Evolutionary conservation across 2,888 invertebrate genomes (phyloP), one percentile per base, ranked within the genome.

Genomic region (Dicyrtomina minuta): DNA sequence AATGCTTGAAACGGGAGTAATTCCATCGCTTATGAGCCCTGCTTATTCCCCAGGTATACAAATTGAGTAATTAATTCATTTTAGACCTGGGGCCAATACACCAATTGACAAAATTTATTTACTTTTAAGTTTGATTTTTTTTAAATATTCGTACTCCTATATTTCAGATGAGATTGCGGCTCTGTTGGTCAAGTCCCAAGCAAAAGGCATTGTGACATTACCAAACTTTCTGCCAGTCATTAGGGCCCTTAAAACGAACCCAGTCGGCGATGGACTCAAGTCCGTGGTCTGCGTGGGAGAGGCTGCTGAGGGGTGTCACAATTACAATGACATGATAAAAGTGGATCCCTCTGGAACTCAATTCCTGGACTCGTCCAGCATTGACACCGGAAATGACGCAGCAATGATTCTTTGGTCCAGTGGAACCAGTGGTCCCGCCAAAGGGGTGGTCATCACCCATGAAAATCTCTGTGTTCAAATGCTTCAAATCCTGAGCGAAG

Each of bases 381-480:
- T 73, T 17, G 70, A 76, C 26, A 76, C 74, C 0, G 59, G 41
- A 3, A 13, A 71, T 13, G 67, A 74, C 49, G 55, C 70, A 8
- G 74, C 73, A 1, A 0, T 67, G n/a, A 44, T 76, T 10, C 74
- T 71, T 0, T 75, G 70, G 46, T 73, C 73, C 5, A 72, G 72
- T 8, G 74, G 74, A 22, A 66, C 66, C 2, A 74, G 73, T 1
- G 92, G 92, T 0, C 84, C 90, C 79, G 91, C 91, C 0, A 92
- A 91, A 82, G 91, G 91, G 2, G 91, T 91, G 0, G 87, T 88
- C 86, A 81, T 91, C 3, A 70, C 74, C 67, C 39, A 77, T 68
- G 0, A 65, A 66, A 61, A 70, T 62, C 12, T 67, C 4, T n/a
- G 27, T 13, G 26, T 39, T 51, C 49, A 70, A 20, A 17, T 70